Evolutionary conservation across 2,888 invertebrate genomes (phyloP).

Genomic region (Meiosimyza platycephala): DNA sequence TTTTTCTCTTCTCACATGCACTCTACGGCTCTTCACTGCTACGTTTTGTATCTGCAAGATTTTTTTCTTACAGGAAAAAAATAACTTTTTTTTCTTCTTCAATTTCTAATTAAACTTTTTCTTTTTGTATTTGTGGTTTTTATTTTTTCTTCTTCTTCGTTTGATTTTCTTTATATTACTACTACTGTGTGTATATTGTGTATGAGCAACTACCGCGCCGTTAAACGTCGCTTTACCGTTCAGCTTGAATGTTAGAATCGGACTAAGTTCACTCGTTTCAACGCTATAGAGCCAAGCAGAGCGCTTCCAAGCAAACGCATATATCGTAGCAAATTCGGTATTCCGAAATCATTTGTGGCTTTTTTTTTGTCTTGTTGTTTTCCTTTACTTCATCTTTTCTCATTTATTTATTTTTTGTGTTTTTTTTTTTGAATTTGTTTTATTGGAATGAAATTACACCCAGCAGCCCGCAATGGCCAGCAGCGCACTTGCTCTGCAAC

Average conservation of each 20-base stretch:
- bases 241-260: constrained; percentile 67
- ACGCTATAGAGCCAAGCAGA: constrained; percentile 29
- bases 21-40: not conserved
- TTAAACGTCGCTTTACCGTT: constrained; percentile 58
- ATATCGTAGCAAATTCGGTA: constrained; percentile 15
- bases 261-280: constrained; percentile 55
- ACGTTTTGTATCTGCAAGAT: not conserved
- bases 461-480: constrained; percentile 6
- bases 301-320: constrained; percentile 36
- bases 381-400: not conserved
- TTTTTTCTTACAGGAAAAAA: too few relatives aligned
- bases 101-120: not conserved
- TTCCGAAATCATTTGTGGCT: constrained; percentile 6
- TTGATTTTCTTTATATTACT: not conserved
- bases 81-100: too few relatives aligned
- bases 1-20: not conserved
- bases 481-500: constrained; percentile 8
- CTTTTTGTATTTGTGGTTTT: constrained; percentile 3
- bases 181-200: not conserved
- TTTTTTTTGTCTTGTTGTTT: constrained; percentile 22
- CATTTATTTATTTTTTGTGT: not conserved
- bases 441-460: not conserved
- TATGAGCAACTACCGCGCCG: constrained; percentile 38
- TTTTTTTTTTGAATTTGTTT: too few relatives aligned
- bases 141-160: constrained; percentile 13